A percentile compares a stretch with the other conserved stretches of the same genome.
Evolutionary conservation across 2,113 vertebrate genomes (phyloP).

Genomic region (Bolborhynchus lineola): DNA sequence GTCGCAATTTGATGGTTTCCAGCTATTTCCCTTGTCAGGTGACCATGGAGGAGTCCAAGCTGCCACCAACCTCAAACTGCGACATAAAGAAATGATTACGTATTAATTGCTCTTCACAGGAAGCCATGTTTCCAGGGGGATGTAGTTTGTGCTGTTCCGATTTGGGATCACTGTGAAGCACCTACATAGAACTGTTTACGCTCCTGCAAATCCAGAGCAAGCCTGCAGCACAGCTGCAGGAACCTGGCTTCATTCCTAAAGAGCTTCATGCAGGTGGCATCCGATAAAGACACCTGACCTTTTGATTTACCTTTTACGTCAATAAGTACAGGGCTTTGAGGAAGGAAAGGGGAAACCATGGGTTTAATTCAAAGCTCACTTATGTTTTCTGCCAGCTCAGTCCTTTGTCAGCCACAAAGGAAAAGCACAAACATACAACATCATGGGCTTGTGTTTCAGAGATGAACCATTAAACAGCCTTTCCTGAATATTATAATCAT

Average conservation of each 20-base stretch:
- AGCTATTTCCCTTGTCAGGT: background rate
- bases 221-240: background rate
- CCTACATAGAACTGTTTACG: background rate
- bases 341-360: background rate
- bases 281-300: background rate
- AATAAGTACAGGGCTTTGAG: background rate
- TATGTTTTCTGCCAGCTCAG: background rate
- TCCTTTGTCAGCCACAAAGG: background rate
- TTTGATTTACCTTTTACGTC: background rate
- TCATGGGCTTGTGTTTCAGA: background rate
- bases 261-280: background rate
- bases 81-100: background rate
- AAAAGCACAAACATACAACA: background rate
- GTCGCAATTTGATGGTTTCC: background rate
- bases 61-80: background rate
- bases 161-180: background rate
- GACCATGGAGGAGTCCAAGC: background rate
- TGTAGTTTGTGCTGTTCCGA: background rate
- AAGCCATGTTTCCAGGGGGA: background rate
- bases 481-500: background rate
- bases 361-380: background rate
- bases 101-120: background rate
- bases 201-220: background rate
- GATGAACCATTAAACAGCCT: background rate
- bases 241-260: background rate